Percentiles rank a stretch among this genome's conserved stretches.
Evolutionary conservation across 2,888 invertebrate genomes (phyloP).

Genomic region (Marasmarcha lunaedactyla): DNA sequence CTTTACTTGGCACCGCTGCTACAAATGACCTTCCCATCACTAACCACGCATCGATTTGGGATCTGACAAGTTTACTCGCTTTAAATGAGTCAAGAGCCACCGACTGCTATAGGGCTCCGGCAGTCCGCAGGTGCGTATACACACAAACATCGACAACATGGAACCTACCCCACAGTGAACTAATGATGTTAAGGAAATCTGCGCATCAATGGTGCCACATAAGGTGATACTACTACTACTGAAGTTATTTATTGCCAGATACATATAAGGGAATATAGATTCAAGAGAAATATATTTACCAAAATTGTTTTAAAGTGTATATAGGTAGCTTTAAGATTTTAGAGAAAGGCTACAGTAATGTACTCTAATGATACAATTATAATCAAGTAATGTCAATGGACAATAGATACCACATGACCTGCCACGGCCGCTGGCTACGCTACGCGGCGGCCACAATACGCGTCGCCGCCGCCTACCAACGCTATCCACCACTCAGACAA

Average conservation of each 20-base stretch:
- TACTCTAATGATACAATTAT: slow-evolving; percentile 71
- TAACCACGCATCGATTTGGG: slow-evolving; percentile 10
- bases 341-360: slow-evolving; percentile 69
- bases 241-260: slow-evolving; percentile 69
- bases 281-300: slow-evolving; percentile 67
- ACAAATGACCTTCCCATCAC: slow-evolving; percentile 22
- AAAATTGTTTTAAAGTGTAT: slow-evolving; percentile 64
- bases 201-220: slow-evolving; percentile 35
- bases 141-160: slow-evolving; percentile 4
- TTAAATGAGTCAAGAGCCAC: no score
- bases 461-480: slow-evolving; percentile 45
- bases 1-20: slow-evolving; percentile 35
- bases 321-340: slow-evolving; percentile 69
- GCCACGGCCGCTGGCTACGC: slow-evolving; percentile 27
- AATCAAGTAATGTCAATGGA: slow-evolving; percentile 69
- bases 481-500: slow-evolving; percentile 46
- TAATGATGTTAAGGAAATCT: slow-evolving; percentile 20
- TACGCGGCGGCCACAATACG: slow-evolving; percentile 42
- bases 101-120: background rate
- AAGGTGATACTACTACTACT: slow-evolving; percentile 61
- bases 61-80: background rate
- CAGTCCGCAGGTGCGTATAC: background rate
- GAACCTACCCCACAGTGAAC: background rate
- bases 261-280: slow-evolving; percentile 69
- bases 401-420: slow-evolving; percentile 68